Base-by-base conservation (phyloP, 2,888 invertebrate species). In the Lutraria lutraria region DNA sequence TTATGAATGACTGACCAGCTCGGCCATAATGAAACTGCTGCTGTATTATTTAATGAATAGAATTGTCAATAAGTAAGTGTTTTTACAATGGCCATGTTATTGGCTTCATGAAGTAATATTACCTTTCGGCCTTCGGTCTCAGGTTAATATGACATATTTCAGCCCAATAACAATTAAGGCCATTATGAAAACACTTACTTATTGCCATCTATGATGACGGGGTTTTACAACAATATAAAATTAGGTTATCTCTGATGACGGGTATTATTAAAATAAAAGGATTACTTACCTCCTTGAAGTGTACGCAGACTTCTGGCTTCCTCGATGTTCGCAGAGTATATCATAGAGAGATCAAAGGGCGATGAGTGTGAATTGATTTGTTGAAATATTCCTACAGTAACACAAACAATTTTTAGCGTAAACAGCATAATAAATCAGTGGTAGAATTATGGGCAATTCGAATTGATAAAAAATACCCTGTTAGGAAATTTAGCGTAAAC, bases 321-420 rank as follows among this genome's bases (percentile, higher is more conserved):
- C 56, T 88, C 92, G n/a, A 68, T 13, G 0, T 88, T 93, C 43
- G 93, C 91, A 15, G 95, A 95, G 89, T 96, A 96, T n/a, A 95
- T 86, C 56, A 89, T 89, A 0, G 98, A 98, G 0, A 97, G 98
- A 96, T 99, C 99, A 43, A 99, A 97, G 96, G 97, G 99, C 0
- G 98, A 97, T 0, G 98, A 98, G 0, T 98, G 98, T 97, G 98
- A 98, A 97, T 97, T 97, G 83, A 98, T 96, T 95, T 99, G 99
- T 95, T 99, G 98, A 13, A 99, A 97, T 0, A 98, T 98, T 25
- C 93, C 95, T 95, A 88, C 21, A 89, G n/a, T 15, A 56, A 19
- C n/a, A n/a, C n/a, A 56, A 21, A 12, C 21, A 56, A 6, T 6
- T 19, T 56, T 19, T 15, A 19, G 2, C 56, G 12, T 15, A 56